phyloP scores from a whole-genome alignment of 2,888 invertebrate species.

The Volucella inanis region DNA sequence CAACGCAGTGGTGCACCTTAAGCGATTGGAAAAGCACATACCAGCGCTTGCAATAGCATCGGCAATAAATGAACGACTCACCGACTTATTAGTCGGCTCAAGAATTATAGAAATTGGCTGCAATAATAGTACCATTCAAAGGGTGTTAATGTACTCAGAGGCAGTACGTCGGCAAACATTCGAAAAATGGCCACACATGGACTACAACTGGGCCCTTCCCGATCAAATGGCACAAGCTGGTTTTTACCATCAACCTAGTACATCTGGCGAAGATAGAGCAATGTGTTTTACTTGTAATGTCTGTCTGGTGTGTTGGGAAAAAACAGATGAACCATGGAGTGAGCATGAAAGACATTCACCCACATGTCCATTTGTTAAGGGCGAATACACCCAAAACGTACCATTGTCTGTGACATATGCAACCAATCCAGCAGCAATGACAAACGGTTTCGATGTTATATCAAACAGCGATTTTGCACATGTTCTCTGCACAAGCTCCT shows the following conservation, averaged over 20 bases:
- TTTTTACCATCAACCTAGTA: conserved; percentile 96
- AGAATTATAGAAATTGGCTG: conserved; percentile 82
- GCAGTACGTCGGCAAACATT: conserved; percentile 95
- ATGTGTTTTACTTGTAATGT: conserved; percentile 98
- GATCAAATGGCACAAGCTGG: conserved; percentile 99
- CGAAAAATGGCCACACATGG: conserved; percentile 97
- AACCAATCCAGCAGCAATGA: conserved; percentile 89
- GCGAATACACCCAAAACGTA: conserved; percentile 97
- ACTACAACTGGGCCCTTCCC: conserved; percentile 97
- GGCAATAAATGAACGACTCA: conserved; percentile 93
- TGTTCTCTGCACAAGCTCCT: conserved; percentile 85
- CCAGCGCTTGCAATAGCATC: conserved; percentile 95
- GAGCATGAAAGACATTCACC: conserved; percentile 98
- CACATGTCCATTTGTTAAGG: conserved; percentile 95
- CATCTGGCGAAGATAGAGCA: conserved; percentile 95
- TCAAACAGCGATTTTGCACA: conserved; percentile 86
- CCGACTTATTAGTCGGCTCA: conserved; percentile 87
- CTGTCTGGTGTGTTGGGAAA: conserved; percentile 98
- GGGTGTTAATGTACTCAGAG: conserved; percentile 94
- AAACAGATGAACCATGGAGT: conserved; percentile 98
- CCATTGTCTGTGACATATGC: conserved; percentile 94
- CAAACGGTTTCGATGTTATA: conserved; percentile 85
- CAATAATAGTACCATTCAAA: conserved; percentile 81
- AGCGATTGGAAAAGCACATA: conserved; percentile 91
- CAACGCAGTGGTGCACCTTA: conserved; percentile 91